Evolutionary conservation across 2,888 invertebrate genomes (phyloP), one percentile per base, ranked within the genome.

Genomic region (Drosophila phalerata): DNA sequence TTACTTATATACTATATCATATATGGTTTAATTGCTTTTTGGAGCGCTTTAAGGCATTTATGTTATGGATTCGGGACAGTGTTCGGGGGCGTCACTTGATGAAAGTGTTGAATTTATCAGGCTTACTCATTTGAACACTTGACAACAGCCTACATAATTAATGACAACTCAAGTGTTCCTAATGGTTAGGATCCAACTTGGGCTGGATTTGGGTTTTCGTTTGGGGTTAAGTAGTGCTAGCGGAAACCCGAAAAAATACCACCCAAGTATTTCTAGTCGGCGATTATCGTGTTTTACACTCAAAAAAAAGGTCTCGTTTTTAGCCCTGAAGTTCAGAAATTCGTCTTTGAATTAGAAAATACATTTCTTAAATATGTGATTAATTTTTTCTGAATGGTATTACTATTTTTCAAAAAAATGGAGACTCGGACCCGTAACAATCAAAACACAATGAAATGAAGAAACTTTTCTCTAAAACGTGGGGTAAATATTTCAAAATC

Each of bases 71-170:
- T 67, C 28, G n/a, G 5, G 13, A 9, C 38, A 42, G 57, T 32
- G 32, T 57, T 38, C 32, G 34, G 8, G 71, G 34, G 32, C 17
- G 65, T 53, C 61, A 57, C 45, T 57, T 69, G 69, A 72, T 60
- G 62, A 72, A 76, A 75, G 68, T 78, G 72, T 55, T 72, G 72
- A 69, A 80, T 82, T 82, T 80, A 85, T 80, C 81, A 82, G 60
- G 80, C 72, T 85, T 68, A 82, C 60, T 28, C 57, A 13, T 51
- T 55, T 62, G 68, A 64, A 63, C 56, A 64, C 58, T 63, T 66
- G 68, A 60, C 69, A 60, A 61, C 38, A 34, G 47, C 52, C 19
- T 62, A 49, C 57, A 81, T 77, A 77, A 81, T 81, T 84, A 76
- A 76, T 68, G 77, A 61, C 60, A 22, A 42, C 48, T 53, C 63